phyloP scores from a whole-genome alignment of 2,888 invertebrate species.

The Teleogryllus oceanicus region DNA sequence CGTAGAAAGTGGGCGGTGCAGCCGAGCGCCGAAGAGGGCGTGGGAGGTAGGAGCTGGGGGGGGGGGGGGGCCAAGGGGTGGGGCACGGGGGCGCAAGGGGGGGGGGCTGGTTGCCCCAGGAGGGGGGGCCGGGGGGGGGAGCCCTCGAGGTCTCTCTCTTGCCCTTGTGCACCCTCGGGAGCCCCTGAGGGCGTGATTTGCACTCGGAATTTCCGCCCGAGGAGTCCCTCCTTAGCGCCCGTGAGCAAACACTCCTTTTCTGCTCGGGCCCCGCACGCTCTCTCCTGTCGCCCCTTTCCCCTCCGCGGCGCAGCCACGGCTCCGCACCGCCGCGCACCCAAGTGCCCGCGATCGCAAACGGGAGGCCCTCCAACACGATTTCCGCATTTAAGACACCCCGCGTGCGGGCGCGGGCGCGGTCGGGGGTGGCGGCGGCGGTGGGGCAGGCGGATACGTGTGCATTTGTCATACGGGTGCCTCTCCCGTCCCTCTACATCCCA shows the following conservation, averaged over 20 bases:
- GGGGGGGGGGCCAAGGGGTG: no score
- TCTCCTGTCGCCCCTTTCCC: background rate
- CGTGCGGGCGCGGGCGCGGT: background rate
- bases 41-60: no score
- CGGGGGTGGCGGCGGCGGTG: background rate
- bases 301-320: background rate
- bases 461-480: background rate
- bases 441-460: background rate
- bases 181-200: slow-evolving; percentile 7
- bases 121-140: background rate
- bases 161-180: background rate
- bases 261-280: background rate
- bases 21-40: no score
- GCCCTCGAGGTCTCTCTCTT: background rate
- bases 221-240: background rate
- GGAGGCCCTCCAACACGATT: background rate
- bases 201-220: slow-evolving; percentile 18
- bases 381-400: slow-evolving; percentile 1
- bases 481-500: no score
- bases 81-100: no score
- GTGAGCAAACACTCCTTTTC: slow-evolving; percentile 18
- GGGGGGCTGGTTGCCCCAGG: no score
- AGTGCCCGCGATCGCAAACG: background rate
- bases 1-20: no score
- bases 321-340: background rate